Evolutionary conservation across 2,113 vertebrate species (phyloP).

Genomic region (Nipponia nippon): DNA sequence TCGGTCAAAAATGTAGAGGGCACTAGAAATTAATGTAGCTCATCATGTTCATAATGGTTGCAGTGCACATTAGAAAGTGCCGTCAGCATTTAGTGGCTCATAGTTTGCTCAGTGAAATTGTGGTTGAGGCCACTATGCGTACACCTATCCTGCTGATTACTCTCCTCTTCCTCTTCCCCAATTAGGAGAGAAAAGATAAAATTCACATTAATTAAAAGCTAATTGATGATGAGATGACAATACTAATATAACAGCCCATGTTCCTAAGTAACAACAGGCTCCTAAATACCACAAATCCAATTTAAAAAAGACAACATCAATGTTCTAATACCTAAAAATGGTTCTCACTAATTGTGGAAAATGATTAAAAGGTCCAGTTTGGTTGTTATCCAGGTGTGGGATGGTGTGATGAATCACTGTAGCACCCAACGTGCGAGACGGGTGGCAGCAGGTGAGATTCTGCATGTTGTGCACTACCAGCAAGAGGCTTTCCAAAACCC

Average conservation of each 20-base stretch:
- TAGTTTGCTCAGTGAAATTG: background rate
- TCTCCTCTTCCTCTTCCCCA: background rate
- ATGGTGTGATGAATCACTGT: background rate
- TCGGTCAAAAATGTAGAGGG: background rate
- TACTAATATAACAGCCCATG: background rate
- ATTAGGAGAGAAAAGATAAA: background rate
- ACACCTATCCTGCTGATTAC: background rate
- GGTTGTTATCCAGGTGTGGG: background rate
- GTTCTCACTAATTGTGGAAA: background rate
- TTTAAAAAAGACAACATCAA: background rate
- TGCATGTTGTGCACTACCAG: background rate
- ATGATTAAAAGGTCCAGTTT: background rate
- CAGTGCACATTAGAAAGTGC: background rate
- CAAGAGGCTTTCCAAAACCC: background rate
- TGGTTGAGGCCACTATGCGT: background rate
- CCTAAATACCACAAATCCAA: background rate
- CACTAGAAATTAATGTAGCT: background rate
- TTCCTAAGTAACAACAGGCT: background rate
- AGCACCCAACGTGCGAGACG: fast-evolving
- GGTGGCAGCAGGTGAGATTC: background rate
- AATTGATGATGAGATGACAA: background rate
- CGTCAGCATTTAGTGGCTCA: background rate
- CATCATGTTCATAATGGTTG: background rate
- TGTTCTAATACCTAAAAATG: background rate
- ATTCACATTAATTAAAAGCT: background rate